Conservation (phyloP, 2,888 invertebrate genomes). For the Synanthedon andrenaeformis region DNA sequence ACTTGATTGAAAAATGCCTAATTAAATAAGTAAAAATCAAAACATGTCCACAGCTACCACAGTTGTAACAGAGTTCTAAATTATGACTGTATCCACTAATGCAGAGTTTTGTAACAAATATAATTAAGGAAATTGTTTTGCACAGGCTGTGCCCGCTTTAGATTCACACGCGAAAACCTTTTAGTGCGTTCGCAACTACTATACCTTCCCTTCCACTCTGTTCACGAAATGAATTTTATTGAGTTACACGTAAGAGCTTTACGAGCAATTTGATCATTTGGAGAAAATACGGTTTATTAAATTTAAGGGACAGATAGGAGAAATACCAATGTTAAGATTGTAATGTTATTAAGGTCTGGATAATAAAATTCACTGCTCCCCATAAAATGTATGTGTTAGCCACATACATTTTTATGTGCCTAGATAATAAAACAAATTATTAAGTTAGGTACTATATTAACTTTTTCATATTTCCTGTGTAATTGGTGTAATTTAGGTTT, state of each 20-base stretch:
- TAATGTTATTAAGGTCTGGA: not conserved
- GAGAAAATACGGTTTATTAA: not conserved
- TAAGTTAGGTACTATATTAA: no score
- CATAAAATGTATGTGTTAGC: no score
- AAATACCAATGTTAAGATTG: not conserved
- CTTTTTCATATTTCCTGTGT: no score
- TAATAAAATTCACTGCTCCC: no score
- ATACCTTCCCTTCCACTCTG: constrained; percentile 29
- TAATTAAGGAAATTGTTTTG: not conserved
- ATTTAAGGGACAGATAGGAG: not conserved
- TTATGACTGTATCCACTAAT: no score
- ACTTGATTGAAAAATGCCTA: no score
- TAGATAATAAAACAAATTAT: no score
- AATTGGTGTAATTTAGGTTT: no score
- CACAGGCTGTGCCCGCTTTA: constrained; percentile 1
- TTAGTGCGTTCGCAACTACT: constrained; percentile 44
- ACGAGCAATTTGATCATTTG: constrained; percentile 36
- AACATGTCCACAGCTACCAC: no score
- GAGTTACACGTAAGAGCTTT: constrained; percentile 39
- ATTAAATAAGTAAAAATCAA: no score
- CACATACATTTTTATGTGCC: no score
- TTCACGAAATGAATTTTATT: constrained; percentile 43
- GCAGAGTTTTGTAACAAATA: not conserved
- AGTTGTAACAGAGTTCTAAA: no score
- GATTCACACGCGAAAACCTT: constrained; percentile 33